phyloP scores from a whole-genome alignment of 2,113 vertebrate genomes.

The Vulpes ferrilata region DNA sequence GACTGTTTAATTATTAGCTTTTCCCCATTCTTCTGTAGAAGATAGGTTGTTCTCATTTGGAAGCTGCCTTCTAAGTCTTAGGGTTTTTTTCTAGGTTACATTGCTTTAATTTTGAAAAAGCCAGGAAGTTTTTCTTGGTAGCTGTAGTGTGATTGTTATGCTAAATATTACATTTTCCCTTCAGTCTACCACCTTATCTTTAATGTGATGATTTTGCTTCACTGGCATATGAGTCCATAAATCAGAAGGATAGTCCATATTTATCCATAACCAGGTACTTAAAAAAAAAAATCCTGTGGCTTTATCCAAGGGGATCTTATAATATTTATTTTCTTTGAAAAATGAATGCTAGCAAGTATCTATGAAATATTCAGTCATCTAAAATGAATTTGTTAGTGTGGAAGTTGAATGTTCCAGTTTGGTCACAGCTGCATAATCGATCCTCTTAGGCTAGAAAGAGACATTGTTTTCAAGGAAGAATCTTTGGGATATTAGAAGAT shows the following conservation, averaged over 20 bases:
- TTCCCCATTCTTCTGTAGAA: neutral
- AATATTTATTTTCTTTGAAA: constrained; percentile 30
- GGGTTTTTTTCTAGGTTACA: neutral
- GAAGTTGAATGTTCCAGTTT: neutral
- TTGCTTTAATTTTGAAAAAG: neutral
- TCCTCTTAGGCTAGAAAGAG: neutral
- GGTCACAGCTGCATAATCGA: neutral
- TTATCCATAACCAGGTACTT: neutral
- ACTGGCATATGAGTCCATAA: neutral
- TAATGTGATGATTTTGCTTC: neutral
- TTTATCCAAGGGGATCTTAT: neutral
- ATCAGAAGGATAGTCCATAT: neutral
- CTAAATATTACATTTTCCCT: neutral
- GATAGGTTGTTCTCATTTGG: constrained; percentile 25
- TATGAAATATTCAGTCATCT: neutral
- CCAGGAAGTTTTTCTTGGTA: neutral
- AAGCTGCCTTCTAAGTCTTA: neutral
- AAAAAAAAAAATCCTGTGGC: neutral
- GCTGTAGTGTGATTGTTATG: neutral
- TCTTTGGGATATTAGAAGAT: neutral
- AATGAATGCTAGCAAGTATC: constrained; percentile 2
- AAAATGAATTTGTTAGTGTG: neutral
- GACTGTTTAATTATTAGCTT: constrained; percentile 58
- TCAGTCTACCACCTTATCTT: neutral
- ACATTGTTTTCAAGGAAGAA: constrained; percentile 19